These are phyloP conservation scores for Anhinga anhinga DNA, from an alignment of 2,113 vertebrate species.

Conservation along the genomic window DNA sequence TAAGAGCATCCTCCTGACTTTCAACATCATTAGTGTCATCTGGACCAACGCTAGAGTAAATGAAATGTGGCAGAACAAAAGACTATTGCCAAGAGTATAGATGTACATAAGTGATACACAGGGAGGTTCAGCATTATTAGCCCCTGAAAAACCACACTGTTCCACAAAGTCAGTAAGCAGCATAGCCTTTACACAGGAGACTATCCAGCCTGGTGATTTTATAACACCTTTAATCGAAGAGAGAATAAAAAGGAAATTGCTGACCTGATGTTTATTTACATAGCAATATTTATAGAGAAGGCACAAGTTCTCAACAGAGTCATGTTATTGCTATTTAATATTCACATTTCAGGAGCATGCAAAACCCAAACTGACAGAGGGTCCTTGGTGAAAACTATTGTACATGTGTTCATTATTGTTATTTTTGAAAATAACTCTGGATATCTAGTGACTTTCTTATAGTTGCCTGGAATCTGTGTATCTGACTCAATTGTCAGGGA, in stretches of 20 bases:
- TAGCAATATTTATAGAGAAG: not conserved
- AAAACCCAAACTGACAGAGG: not conserved
- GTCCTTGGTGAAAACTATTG: not conserved
- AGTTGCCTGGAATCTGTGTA: not conserved
- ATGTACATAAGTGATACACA: conserved; percentile 34
- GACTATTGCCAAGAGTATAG: conserved; percentile 24
- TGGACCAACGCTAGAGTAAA: conserved; percentile 39
- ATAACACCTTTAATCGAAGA: conserved; percentile 14
- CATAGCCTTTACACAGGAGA: not conserved
- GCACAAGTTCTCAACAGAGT: not conserved
- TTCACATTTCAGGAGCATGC: not conserved
- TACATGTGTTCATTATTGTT: not conserved
- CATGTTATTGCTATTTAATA: not conserved
- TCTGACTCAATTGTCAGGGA: not conserved
- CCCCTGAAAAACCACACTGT: conserved; percentile 4
- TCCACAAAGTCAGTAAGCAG: not conserved
- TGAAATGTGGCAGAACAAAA: conserved; percentile 65
- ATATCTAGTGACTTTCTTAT: not conserved
- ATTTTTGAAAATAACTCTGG: not conserved
- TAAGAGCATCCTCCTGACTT: conserved; percentile 50
- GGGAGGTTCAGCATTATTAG: conserved; percentile 59
- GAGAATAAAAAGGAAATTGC: not conserved
- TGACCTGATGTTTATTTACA: not conserved
- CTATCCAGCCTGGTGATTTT: not conserved
- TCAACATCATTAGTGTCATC: conserved; percentile 62